phyloP scores from a whole-genome alignment of 1,140 invertebrate species.

The Stegodyphus dumicola region DNA sequence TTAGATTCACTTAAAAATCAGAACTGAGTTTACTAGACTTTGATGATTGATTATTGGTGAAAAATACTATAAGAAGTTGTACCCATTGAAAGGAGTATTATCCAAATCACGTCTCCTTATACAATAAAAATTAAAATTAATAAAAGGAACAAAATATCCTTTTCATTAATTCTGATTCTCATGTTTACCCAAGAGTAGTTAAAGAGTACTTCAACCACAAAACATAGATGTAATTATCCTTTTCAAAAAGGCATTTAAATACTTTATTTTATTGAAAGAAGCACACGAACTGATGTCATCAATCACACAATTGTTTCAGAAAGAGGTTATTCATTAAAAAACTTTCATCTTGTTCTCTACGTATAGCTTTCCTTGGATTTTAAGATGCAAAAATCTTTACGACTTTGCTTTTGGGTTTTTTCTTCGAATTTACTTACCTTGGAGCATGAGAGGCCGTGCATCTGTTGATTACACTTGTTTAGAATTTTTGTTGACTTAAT shows the following conservation, averaged over 20 bases:
- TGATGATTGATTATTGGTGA: no score
- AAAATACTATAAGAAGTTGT: no score
- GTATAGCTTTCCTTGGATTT: background rate
- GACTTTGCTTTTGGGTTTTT: background rate
- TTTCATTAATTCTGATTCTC: background rate
- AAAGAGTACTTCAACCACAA: background rate
- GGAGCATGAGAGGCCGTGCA: background rate
- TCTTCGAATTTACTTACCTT: slow-evolving; percentile 7
- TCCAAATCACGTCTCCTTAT: no score
- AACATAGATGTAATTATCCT: background rate
- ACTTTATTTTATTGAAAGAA: background rate
- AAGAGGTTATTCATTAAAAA: background rate
- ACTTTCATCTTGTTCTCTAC: background rate
- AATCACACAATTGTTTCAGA: background rate
- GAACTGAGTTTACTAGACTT: no score
- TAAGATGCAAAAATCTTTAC: background rate
- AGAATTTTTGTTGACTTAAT: slow-evolving; percentile 19
- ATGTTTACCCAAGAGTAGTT: background rate
- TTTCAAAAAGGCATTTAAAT: background rate
- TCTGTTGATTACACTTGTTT: slow-evolving; percentile 19
- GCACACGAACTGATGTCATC: background rate
- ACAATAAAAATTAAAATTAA: no score
- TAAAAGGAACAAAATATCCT: background rate
- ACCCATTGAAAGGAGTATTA: no score
- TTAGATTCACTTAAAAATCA: no score